Evolutionary conservation across 2,797 vertebrate species (phyloP).

Genomic region (Naso thynnoides): DNA sequence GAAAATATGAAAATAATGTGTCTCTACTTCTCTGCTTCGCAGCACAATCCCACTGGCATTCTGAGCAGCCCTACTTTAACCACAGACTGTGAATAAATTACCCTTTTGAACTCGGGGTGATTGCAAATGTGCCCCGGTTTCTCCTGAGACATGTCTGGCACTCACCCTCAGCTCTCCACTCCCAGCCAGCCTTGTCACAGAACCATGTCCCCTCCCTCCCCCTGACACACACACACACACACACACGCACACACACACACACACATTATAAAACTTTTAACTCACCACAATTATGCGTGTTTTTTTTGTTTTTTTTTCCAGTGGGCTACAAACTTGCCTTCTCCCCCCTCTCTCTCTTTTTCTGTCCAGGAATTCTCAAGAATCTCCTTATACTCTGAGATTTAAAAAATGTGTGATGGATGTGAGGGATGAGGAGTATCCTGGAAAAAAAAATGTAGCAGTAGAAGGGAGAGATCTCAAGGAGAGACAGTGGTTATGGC

Average conservation of each 20-base stretch:
- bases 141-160: conserved; percentile 84
- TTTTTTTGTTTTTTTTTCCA: conserved; percentile 48
- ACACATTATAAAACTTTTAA: conserved; percentile 76
- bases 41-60: conserved; percentile 80
- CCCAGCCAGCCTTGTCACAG: conserved; percentile 77
- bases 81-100: conserved; percentile 86
- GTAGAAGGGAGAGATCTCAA: conserved; percentile 44
- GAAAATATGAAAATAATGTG: conserved; percentile 73
- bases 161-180: conserved; percentile 78
- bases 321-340: conserved; percentile 23
- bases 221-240: conserved; percentile 16
- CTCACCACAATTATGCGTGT: conserved; percentile 64
- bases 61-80: conserved; percentile 81
- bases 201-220: conserved; percentile 31
- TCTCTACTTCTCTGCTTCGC: conserved; percentile 69
- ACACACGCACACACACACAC: conserved; percentile 30
- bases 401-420: conserved; percentile 26
- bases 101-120: conserved; percentile 86
- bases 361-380: conserved; percentile 61
- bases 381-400: conserved; percentile 40
- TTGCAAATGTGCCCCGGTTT: conserved; percentile 84
- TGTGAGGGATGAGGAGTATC: conserved; percentile 39
- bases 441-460: conserved; percentile 30
- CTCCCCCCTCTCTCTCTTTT: conserved; percentile 4
- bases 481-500: conserved; percentile 36